A percentile compares a stretch with the other conserved stretches of the same genome.
These are phyloP conservation scores for Palythoa heliodiscus DNA, from an alignment of 92 coral and sea anemone species.

Conservation along the genomic window DNA sequence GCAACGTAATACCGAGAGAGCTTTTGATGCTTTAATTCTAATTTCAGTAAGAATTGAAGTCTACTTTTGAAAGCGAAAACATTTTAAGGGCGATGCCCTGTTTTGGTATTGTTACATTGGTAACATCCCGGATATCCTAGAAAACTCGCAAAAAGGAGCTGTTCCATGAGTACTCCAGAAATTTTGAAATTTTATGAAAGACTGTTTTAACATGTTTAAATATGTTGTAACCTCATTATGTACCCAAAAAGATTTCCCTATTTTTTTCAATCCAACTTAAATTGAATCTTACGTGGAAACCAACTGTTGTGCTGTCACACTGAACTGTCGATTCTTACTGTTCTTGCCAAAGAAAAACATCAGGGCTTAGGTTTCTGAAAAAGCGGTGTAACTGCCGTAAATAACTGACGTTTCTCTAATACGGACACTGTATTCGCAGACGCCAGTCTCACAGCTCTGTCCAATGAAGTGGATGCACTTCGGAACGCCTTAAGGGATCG, in stretches of 20 bases:
- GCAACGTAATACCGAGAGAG: neutral
- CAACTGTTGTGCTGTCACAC: too few species aligned
- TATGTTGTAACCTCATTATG: too few species aligned
- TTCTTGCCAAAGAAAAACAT: too few species aligned
- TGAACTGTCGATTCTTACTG: too few species aligned
- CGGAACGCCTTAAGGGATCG: conserved; percentile 74
- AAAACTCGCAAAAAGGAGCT: too few species aligned
- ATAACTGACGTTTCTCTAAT: too few species aligned
- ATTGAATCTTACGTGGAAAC: too few species aligned
- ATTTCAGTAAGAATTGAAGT: neutral
- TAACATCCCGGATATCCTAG: neutral
- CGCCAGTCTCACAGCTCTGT: conserved; percentile 62
- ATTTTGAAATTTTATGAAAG: neutral
- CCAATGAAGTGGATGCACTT: conserved; percentile 75
- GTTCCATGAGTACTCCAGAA: neutral
- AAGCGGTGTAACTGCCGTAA: neutral
- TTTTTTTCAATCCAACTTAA: too few species aligned
- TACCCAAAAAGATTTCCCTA: too few species aligned
- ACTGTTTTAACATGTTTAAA: too few species aligned
- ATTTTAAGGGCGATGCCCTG: too few species aligned
- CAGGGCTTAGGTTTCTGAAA: too few species aligned
- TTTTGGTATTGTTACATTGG: neutral
- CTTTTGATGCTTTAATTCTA: neutral
- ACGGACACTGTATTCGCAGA: conserved; percentile 31
- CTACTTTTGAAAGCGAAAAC: neutral